phyloP scores from a whole-genome alignment of 1,140 invertebrate genomes.

The Stegodyphus dumicola region DNA sequence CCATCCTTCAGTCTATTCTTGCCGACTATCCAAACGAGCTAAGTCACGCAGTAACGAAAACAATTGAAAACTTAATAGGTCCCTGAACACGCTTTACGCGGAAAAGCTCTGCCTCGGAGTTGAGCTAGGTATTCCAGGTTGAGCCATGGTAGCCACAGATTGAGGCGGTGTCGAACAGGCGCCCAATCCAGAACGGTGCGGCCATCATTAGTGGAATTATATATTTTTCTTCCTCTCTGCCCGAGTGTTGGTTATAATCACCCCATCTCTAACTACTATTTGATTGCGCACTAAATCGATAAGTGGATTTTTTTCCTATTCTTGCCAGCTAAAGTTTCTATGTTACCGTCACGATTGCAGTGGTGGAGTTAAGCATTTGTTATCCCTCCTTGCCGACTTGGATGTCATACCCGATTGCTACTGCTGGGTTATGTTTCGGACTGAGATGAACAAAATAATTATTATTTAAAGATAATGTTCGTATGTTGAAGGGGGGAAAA shows the following conservation, averaged over 20 bases:
- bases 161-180: not conserved
- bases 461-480: too few relatives aligned
- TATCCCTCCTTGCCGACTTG: too few relatives aligned
- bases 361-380: not conserved
- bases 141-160: not conserved
- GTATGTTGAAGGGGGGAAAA: too few relatives aligned
- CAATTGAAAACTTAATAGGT: conserved; percentile 25
- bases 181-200: not conserved
- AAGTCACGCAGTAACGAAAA: conserved; percentile 39
- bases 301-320: not conserved
- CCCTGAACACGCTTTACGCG: conserved; percentile 24
- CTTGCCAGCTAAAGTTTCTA: too few relatives aligned
- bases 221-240: not conserved
- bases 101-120: conserved; percentile 6
- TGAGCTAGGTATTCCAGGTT: conserved; percentile 6
- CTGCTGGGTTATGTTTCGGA: too few relatives aligned
- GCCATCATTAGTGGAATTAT: not conserved
- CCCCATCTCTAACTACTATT: not conserved
- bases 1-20: not conserved
- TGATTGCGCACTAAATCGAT: conserved; percentile 1
- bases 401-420: too few relatives aligned
- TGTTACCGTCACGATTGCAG: not conserved
- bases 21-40: not conserved
- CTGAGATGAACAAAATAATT: too few relatives aligned
- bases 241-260: conserved; percentile 10